Evolutionary conservation across 2,888 invertebrate species (phyloP).

Genomic region (Muscina levida): DNA sequence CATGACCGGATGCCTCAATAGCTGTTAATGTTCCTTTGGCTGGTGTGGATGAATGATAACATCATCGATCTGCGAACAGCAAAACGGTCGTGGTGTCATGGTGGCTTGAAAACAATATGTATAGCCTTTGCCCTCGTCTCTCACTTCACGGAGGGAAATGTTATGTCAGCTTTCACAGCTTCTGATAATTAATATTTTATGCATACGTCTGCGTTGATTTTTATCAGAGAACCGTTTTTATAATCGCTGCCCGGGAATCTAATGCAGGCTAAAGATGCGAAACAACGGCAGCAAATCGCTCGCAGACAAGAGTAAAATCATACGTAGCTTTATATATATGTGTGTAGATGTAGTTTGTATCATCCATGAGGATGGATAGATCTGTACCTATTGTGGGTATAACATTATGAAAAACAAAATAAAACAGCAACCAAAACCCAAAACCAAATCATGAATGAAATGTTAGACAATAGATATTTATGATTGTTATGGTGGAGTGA

Average conservation of each 20-base stretch:
- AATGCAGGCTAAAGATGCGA: conserved; percentile 10
- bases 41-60: not conserved
- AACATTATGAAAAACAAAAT: conserved; percentile 26
- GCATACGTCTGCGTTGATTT: conserved; percentile 69
- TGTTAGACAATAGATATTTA: conserved; percentile 51
- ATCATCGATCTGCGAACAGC: too few relatives aligned
- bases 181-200: conserved; percentile 70
- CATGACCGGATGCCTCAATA: conserved; percentile 9
- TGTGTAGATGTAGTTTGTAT: conserved; percentile 9
- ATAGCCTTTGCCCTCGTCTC: not conserved
- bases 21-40: conserved; percentile 32
- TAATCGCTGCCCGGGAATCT: conserved; percentile 43
- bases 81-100: conserved; percentile 5
- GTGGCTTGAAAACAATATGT: conserved; percentile 56
- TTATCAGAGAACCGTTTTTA: conserved; percentile 63
- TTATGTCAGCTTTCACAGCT: conserved; percentile 67
- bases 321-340: too few relatives aligned
- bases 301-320: conserved; percentile 16
- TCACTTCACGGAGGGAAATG: conserved; percentile 44
- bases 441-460: conserved; percentile 32
- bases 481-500: conserved; percentile 21
- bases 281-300: not conserved
- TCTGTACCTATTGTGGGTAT: not conserved
- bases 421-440: conserved; percentile 27
- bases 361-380: conserved; percentile 27